Base-by-base conservation (phyloP, 2,797 vertebrate species). In the Moxostoma hubbsi region DNA sequence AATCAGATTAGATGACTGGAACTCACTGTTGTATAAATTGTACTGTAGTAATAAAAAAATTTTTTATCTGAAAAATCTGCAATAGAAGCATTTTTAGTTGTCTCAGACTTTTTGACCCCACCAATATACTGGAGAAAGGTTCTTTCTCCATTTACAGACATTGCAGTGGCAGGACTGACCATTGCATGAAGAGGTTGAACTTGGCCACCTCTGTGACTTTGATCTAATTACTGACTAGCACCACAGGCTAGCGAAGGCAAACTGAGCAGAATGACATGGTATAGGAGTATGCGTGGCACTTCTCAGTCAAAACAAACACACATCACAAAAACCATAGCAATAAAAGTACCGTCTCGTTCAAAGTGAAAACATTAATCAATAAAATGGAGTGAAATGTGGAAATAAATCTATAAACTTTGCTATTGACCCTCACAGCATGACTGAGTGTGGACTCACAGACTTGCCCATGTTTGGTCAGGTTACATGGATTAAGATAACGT, bases 351-450 rank as follows among this genome's bases (percentile, higher is more conserved):
- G 85, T 87, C 79, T 79, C 84, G 79, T 86, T 88, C 80, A 74
- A 71, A 88, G 89, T 16, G 66, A 88, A 84, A 85, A 85, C 86
- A 90, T 81, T 84, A 83, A 86, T 86, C 84, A 87, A 84, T 81
- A 79, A 73, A 72, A 66, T 70, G 57, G 58, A 24, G 65, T 74
- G 73, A 80, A 75, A 79, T 63, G 75, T 83, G 80, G 77, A 81
- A 86, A 82, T 76, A 81, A 80, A 83, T 74, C 79, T 57, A 67
- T 76, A 77, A 84, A 87, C 81, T 70, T 77, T 84, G 74, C 74
- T 89, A 87, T 86, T 80, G 87, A 90, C 82, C 84, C 54, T 84
- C 67, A 80, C 89, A 87, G 87, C 82, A 69, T 89, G 90, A 86
- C 36, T 72, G 72, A 59, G 47, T 15, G 4, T 54, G 69, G 79